Percentiles rank a stretch among this genome's conserved stretches.
These are phyloP conservation scores for Cheilosia vulpina DNA, from an alignment of 2,888 invertebrate species.

Conservation along the genomic window DNA sequence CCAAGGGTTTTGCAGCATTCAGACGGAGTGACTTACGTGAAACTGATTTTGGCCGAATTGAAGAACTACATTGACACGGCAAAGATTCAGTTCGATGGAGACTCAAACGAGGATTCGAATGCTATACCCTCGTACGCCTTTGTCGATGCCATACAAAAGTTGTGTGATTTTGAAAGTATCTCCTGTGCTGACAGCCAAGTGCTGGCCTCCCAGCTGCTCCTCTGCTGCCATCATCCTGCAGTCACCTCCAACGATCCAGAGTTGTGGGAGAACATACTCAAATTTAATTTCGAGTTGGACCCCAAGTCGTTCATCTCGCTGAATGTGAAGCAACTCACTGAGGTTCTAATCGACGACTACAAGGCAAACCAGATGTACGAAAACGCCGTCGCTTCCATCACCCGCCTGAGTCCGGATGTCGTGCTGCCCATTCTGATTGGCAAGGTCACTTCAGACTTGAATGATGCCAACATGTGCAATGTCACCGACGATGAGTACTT, in stretches of 20 bases:
- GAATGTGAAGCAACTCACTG: slow-evolving; percentile 86
- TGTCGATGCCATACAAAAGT: slow-evolving; percentile 79
- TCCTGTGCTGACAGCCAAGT: slow-evolving; percentile 84
- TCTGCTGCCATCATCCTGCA: slow-evolving; percentile 90
- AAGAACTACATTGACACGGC: slow-evolving; percentile 87
- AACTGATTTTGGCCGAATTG: slow-evolving; percentile 87
- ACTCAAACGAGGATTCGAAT: slow-evolving; percentile 77
- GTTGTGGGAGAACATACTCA: slow-evolving; percentile 89
- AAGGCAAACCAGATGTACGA: slow-evolving; percentile 85
- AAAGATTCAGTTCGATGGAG: slow-evolving; percentile 83
- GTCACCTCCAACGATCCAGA: slow-evolving; percentile 85
- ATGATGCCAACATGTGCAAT: slow-evolving; percentile 87
- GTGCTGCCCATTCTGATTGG: slow-evolving; percentile 88
- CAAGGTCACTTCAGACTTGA: slow-evolving; percentile 86
- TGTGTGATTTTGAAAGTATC: slow-evolving; percentile 79
- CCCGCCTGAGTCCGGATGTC: slow-evolving; percentile 86
- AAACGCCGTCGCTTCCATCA: slow-evolving; percentile 90
- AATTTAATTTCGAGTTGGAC: slow-evolving; percentile 80
- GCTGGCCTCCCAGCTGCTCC: slow-evolving; percentile 87
- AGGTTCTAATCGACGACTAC: slow-evolving; percentile 86
- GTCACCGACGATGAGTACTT: slow-evolving; percentile 92
- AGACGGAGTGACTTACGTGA: slow-evolving; percentile 87
- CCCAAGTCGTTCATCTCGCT: slow-evolving; percentile 85
- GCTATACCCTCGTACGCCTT: slow-evolving; percentile 79
- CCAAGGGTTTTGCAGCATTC: slow-evolving; percentile 86